phyloP scores from a whole-genome alignment of 2,888 invertebrate species.

The Drosophila crucigera region DNA sequence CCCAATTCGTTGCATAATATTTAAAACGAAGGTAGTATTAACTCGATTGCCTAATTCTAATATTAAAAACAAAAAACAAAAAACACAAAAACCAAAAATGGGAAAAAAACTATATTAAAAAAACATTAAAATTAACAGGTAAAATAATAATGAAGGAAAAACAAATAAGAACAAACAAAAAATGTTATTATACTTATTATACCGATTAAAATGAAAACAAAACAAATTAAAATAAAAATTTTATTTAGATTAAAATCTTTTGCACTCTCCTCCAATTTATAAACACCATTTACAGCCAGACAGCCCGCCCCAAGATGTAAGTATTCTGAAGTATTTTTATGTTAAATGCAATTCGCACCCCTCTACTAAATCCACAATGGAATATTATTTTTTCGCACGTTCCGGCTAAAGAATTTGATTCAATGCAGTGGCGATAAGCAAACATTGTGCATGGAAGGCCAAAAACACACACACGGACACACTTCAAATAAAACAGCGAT shows the following conservation, averaged over 20 bases:
- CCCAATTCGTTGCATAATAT: constrained; percentile 81
- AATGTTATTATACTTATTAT: constrained; percentile 85
- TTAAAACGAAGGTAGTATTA: constrained; percentile 83
- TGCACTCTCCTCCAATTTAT: constrained; percentile 50
- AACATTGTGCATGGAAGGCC: not conserved
- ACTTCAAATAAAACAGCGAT: constrained; percentile 36
- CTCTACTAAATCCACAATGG: not conserved
- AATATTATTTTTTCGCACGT: not conserved
- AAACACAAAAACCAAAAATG: constrained; percentile 60
- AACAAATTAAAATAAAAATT: constrained; percentile 83
- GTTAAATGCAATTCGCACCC: not conserved
- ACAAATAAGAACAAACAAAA: constrained; percentile 75
- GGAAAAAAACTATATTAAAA: constrained; percentile 61
- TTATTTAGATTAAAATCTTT: constrained; percentile 82
- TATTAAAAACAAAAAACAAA: constrained; percentile 76
- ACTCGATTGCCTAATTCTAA: constrained; percentile 84
- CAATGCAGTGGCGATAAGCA: constrained; percentile 5
- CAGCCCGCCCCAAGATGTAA: not conserved
- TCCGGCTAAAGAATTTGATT: not conserved
- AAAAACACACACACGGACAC: not conserved
- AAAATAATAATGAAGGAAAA: constrained; percentile 76
- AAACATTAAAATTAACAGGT: constrained; percentile 78
- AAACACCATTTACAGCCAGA: constrained; percentile 16
- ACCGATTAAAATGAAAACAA: constrained; percentile 83
- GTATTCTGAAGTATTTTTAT: not conserved